Evolutionary conservation across 2,888 invertebrate genomes (phyloP).

Genomic region (Xanthia togata): DNA sequence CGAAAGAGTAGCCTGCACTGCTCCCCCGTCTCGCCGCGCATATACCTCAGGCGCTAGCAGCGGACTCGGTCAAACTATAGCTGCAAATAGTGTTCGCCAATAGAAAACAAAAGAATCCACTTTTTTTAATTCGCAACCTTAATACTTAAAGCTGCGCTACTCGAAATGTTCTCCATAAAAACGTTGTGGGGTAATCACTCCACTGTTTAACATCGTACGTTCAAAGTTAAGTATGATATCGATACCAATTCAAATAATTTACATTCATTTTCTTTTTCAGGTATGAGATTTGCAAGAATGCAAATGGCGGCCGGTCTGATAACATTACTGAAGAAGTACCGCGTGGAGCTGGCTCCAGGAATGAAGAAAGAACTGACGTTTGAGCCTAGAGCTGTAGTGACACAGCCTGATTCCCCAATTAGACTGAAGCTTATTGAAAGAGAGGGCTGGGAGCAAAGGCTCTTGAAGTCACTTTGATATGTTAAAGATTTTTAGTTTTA

Average conservation of each 20-base stretch:
- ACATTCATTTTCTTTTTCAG: constrained; percentile 27
- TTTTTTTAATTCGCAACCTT: neutral
- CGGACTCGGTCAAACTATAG: neutral
- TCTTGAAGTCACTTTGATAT: constrained; percentile 26
- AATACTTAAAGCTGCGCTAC: neutral
- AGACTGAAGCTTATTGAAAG: constrained; percentile 56
- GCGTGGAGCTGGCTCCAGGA: constrained; percentile 66
- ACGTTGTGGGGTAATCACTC: neutral
- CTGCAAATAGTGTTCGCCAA: neutral
- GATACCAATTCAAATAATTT: neutral
- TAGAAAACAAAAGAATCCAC: neutral
- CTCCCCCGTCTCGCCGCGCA: too few relatives aligned
- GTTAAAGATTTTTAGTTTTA: neutral
- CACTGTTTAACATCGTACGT: neutral
- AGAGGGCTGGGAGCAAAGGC: constrained; percentile 58
- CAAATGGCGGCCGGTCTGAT: constrained; percentile 74
- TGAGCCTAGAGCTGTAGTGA: constrained; percentile 45
- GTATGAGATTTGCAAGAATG: constrained; percentile 76
- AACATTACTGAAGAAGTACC: constrained; percentile 73
- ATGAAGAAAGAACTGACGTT: constrained; percentile 57
- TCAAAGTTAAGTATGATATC: neutral
- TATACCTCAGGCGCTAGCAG: too few relatives aligned
- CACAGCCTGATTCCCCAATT: constrained; percentile 43
- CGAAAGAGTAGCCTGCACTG: too few relatives aligned
- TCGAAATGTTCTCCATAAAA: neutral